These are phyloP conservation scores for Imbricaverruca yamaguchii DNA, from an alignment of 2,888 invertebrate genomes.

Conservation along the genomic window DNA sequence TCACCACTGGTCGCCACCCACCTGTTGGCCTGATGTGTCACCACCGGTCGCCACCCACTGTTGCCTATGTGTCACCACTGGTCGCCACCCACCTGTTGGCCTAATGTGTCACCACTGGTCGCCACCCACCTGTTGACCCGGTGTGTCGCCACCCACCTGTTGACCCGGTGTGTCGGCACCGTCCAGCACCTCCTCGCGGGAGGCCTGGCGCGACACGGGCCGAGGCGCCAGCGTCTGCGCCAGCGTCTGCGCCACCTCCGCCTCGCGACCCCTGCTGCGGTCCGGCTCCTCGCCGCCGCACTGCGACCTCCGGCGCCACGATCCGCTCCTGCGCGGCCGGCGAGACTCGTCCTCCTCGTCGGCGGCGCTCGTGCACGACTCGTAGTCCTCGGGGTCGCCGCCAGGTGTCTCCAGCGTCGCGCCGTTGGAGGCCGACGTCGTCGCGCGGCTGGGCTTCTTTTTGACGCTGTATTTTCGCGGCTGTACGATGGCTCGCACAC, in stretches of 20 bases:
- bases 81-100: too few relatives aligned
- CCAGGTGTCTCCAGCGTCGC: conserved; percentile 8
- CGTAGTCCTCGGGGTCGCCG: conserved; percentile 16
- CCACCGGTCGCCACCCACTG: too few relatives aligned
- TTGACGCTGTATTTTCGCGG: conserved; percentile 59
- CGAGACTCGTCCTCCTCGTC: conserved; percentile 28
- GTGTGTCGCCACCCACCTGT: too few relatives aligned
- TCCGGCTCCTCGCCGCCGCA: background rate
- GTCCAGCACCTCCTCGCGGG: background rate
- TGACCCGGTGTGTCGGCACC: too few relatives aligned
- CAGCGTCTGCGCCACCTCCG: background rate
- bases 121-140: too few relatives aligned
- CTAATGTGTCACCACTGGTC: too few relatives aligned
- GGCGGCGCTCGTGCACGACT: background rate
- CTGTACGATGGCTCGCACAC: conserved; percentile 68
- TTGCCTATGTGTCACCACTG: too few relatives aligned
- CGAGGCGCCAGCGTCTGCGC: background rate
- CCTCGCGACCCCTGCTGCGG: background rate
- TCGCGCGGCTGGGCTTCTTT: conserved; percentile 47
- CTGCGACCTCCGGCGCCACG: conserved; percentile 36
- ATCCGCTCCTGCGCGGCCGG: conserved; percentile 45
- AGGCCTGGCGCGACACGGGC: background rate
- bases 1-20: too few relatives aligned
- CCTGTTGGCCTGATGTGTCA: too few relatives aligned
- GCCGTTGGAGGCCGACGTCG: background rate